Evolutionary conservation across 2,888 invertebrate species (phyloP).

Genomic region (Chironomus tentans): DNA sequence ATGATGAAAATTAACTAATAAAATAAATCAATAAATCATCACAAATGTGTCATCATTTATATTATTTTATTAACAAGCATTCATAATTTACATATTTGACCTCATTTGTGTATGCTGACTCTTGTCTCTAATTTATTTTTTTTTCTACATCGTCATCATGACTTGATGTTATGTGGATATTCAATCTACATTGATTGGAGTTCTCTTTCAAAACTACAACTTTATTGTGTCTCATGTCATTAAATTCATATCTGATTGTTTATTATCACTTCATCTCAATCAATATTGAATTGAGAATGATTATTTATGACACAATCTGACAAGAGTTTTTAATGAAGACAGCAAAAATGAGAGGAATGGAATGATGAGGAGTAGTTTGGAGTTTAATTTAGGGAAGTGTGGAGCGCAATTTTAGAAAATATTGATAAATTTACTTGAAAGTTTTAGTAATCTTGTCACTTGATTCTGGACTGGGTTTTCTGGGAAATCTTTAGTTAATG

Average conservation of each 20-base stretch:
- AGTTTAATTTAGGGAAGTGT: background rate
- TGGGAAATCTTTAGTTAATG: no score
- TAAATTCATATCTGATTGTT: background rate
- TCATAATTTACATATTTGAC: background rate
- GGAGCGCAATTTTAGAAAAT: no score
- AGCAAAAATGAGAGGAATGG: background rate
- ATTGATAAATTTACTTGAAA: no score
- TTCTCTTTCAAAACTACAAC: no score
- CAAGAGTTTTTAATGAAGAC: background rate
- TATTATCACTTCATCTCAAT: constrained; percentile 20
- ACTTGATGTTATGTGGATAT: no score
- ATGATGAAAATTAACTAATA: background rate
- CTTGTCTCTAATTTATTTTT: background rate
- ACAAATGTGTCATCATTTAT: background rate
- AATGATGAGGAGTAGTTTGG: background rate
- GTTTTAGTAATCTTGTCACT: no score
- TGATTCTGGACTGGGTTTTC: no score
- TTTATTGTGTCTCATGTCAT: no score
- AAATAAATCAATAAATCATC: background rate
- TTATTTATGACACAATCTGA: constrained; percentile 19
- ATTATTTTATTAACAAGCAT: background rate
- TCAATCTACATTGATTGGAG: no score
- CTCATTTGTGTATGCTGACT: background rate
- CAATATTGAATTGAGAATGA: background rate
- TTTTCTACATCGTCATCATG: background rate